These are phyloP conservation scores for Aurelia aurita complex sp. Pacific DNA, from an alignment of 30 jellyfish, hydroid and myxozoan genomes.

Conservation along the genomic window DNA sequence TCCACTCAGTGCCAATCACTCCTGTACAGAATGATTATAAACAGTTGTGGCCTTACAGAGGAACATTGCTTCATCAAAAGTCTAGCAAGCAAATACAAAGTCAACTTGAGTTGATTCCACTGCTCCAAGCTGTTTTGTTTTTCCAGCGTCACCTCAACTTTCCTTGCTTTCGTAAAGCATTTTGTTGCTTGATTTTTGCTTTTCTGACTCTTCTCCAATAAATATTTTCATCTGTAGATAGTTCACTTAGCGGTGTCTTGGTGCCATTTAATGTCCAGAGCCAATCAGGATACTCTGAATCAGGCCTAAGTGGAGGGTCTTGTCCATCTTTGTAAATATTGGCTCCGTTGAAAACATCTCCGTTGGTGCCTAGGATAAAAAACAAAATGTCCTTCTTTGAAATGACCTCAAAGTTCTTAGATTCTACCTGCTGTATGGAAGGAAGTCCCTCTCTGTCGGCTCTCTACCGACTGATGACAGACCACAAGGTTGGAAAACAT, in stretches of 20 bases:
- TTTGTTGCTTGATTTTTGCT: slow-evolving; percentile 67
- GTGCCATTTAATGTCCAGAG: slow-evolving; percentile 67
- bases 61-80: too few relatives aligned
- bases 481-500: too few relatives aligned
- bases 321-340: slow-evolving; percentile 80
- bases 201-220: slow-evolving; percentile 73
- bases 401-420: too few relatives aligned
- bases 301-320: slow-evolving; percentile 73
- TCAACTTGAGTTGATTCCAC: too few relatives aligned
- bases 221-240: slow-evolving; percentile 69
- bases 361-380: neutral
- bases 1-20: too few relatives aligned
- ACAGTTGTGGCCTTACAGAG: too few relatives aligned
- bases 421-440: too few relatives aligned
- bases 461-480: too few relatives aligned
- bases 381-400: neutral
- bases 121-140: too few relatives aligned
- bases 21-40: too few relatives aligned
- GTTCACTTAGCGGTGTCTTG: slow-evolving; percentile 54
- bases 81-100: too few relatives aligned
- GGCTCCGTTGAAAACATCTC: slow-evolving; percentile 59
- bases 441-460: too few relatives aligned
- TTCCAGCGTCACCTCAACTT: slow-evolving; percentile 5
- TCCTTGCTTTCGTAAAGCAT: slow-evolving; percentile 72
- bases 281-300: slow-evolving; percentile 93